These are phyloP conservation scores for Drosophila micromelanica DNA, from an alignment of 1,140 invertebrate species.

Conservation along the genomic window DNA sequence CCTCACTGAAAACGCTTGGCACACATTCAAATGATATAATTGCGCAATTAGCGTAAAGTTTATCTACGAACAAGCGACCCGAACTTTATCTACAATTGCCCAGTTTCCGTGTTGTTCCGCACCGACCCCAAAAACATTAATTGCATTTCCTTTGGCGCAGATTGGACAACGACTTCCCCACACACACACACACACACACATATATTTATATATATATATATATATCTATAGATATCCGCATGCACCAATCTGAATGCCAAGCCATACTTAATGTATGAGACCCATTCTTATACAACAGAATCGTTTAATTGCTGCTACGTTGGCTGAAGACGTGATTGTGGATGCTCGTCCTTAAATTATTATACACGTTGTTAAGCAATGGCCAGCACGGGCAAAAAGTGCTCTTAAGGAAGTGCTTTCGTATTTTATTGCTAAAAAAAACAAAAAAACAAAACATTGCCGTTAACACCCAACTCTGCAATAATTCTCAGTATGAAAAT, in stretches of 20 bases:
- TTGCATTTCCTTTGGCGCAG: constrained; percentile 29
- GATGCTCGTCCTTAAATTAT: background rate
- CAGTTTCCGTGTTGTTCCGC: constrained; percentile 19
- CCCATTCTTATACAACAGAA: background rate
- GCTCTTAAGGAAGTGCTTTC: background rate
- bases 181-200: no score
- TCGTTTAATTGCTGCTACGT: background rate
- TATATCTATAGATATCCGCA: background rate
- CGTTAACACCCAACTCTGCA: no score
- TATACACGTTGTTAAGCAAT: background rate
- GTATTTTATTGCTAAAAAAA: no score
- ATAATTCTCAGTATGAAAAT: no score
- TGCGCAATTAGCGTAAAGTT: constrained; percentile 60
- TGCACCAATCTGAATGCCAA: background rate
- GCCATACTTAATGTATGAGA: background rate
- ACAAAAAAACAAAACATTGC: no score
- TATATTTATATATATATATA: no score
- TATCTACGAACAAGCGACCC: constrained; percentile 23
- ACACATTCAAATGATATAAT: constrained; percentile 61
- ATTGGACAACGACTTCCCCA: constrained; percentile 19
- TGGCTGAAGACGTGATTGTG: background rate
- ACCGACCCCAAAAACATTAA: constrained; percentile 35
- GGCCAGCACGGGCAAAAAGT: background rate
- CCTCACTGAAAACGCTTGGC: constrained; percentile 11
- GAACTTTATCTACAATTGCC: constrained; percentile 33